Base-by-base conservation (phyloP, 2,797 vertebrate genomes). In the Trematomus bernacchii region DNA sequence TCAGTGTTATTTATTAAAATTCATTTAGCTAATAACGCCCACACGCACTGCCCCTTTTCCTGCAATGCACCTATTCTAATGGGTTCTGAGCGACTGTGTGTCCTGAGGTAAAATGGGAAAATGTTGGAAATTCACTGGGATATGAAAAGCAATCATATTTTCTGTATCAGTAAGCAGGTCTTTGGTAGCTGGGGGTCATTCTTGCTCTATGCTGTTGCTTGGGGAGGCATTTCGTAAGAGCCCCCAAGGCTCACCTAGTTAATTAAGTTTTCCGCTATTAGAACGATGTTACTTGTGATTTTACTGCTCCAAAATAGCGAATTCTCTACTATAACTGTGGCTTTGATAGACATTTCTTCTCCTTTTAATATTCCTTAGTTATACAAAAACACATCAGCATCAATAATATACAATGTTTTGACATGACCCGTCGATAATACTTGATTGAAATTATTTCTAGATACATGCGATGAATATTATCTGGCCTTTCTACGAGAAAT, bases 141-240 rank as follows among this genome's bases (percentile, higher is more conserved):
- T 93, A 94, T 93, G 91, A 95, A 94, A 95, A 94, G 94, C 94
- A 96, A 96, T 96, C 94, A 94, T 82, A 94, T 95, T 95, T 95
- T 95, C 94, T 95, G 94, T 93, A 92, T 95, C 88, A 89, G 95
- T 96, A 95, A 95, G 95, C 95, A 95, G 93, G 93, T 95, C 88
- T 91, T 70, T 15, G 80, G 82, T 93, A 94, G 89, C 91, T 89
- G 58, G 91, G 74, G 83, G 89, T 95, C 87, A 92, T 92, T 93
- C 90, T 84, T 77, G 82, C 79, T 87, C 93, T 79, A 74, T 82
- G 72, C 80, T 87, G 91, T 83, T 90, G 83, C 85, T 93, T 89
- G 75, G 87, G 90, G 89, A 95, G 92, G 85, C 91, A 77, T 89
- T 93, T 88, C 89, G 73, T 78, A 80, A 87, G 71, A 84, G 77